Evolutionary conservation across 1,140 invertebrate genomes (phyloP), one percentile per base, ranked within the genome.

Genomic region (Drosophila pectinifera): DNA sequence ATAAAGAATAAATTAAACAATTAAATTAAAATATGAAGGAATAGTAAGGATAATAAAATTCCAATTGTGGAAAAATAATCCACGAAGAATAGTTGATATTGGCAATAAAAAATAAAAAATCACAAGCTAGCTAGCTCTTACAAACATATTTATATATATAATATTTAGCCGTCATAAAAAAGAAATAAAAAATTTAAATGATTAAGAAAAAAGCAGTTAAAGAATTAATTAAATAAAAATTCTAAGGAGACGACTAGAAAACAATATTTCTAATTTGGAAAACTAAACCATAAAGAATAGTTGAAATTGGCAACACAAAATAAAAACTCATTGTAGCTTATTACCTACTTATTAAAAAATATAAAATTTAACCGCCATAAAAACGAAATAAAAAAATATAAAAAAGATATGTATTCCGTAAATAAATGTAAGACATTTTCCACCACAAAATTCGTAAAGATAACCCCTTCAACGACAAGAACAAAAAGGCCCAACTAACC

Each of bases 401-500:
- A 22, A 22, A 2, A 22, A 22, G n/a, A n/a, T n/a, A n/a, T n/a
- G n/a, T n/a, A 22, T 22, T 31, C 2, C 1, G 0, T 1, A 1
- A 14, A 34, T 20, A 34, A 8, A 1, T 13, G 2, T 13, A 4
- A 22, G 4, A 24, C 11, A 65, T 38, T 39, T 57, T 43, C 7
- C 26, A 43, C 13, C 20, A 34, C 22, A 24, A 36, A 54, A 48
- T 26, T 13, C n/a, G 11, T 16, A 13, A 22, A 36, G 20, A 41
- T 10, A 55, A 22, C 3, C 7, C 13, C 28, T 59, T 22, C 36
- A 8, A 51, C 41, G 20, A 16, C n/a, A 31, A 13, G 24, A 26
- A 13, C 3, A 10, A 62, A 54, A 59, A 49, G 11, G 26, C 20
- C 20, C 56, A 39, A 24, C 53, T 42, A 56, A 56, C 22, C 31